phyloP scores from a whole-genome alignment of 2,113 vertebrate genomes.

The Spea bombifrons region DNA sequence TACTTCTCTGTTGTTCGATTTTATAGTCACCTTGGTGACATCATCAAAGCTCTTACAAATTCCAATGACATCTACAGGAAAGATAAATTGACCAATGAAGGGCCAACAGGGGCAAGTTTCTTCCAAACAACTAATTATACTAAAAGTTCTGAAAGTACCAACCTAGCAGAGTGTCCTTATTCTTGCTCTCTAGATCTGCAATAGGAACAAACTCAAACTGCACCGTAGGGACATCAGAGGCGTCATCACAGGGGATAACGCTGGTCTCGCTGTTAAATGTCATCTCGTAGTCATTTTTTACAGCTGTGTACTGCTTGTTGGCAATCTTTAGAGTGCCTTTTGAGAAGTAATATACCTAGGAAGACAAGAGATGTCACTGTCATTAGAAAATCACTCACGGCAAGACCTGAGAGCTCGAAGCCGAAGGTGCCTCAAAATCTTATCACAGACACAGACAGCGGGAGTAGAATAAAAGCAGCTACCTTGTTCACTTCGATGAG shows the following conservation, averaged over 20 bases:
- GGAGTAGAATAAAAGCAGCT: conserved; percentile 33
- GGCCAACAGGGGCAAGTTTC: background rate
- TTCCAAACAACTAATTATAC: background rate
- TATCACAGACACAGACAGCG: too few species aligned
- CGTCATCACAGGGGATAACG: conserved; percentile 87
- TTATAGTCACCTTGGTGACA: conserved; percentile 80
- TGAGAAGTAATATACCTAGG: conserved; percentile 92
- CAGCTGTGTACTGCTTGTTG: conserved; percentile 92
- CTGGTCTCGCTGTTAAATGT: conserved; percentile 85
- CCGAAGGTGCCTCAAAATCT: too few species aligned
- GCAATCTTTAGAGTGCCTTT: conserved; percentile 91
- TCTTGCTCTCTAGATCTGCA: conserved; percentile 75
- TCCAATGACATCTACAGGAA: conserved; percentile 85
- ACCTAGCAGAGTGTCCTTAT: conserved; percentile 88
- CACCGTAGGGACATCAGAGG: conserved; percentile 80
- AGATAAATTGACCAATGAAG: conserved; percentile 7
- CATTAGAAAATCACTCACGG: too few species aligned
- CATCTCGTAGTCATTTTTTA: conserved; percentile 98
- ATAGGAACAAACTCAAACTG: conserved; percentile 88
- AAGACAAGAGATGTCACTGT: conserved; percentile 40
- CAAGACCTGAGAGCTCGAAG: too few species aligned
- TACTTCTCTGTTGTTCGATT: conserved; percentile 82
- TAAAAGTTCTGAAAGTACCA: conserved; percentile 53
- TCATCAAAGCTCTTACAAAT: conserved; percentile 90
- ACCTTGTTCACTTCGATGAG: conserved; percentile 93